Base-by-base conservation (phyloP, 2,888 invertebrate genomes). In the Desoria tigrina region DNA sequence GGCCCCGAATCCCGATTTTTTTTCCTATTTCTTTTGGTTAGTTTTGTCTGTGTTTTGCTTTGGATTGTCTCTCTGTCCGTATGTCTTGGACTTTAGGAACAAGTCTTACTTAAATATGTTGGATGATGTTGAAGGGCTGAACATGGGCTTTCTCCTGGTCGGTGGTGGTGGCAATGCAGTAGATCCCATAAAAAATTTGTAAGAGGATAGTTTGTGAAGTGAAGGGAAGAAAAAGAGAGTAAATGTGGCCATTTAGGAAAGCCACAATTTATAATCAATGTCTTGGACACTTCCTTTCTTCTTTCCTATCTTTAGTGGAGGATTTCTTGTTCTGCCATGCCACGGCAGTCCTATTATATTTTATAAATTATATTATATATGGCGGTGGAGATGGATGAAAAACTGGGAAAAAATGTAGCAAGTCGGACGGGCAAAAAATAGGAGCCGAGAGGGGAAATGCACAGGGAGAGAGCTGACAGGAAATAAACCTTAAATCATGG, bases 241-340 rank as follows among this genome's bases (percentile, higher is more conserved):
- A 73, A 74, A 73, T 74, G 73, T 69, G 70, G 68, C 71, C 74
- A 75, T 73, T 73, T 75, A 73, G 74, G 73, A 71, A 73, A 73
- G 72, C 73, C 73, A 75, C 74, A 75, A 75, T 73, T 75, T 75
- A 75, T 74, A 74, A 74, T 74, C 74, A 75, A 72, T 73, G 73
- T 72, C 74, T 60, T 67, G 72, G 71, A 70, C 72, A 74, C 69
- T 73, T 72, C 68, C 68, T 61, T 57, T 65, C 68, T 61, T 57
- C 63, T 57, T 59, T 61, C 56, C 45, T 45, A 45, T 21, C 21
- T 21, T 45, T n/a, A 6, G n/a, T n/a, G n/a, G n/a, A n/a, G 4
- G 16, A 21, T n/a, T 21, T n/a, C 45, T 21, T n/a, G 9, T 21
- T n/a, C 45, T 45, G 6, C 45, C n/a, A n/a, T n/a, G n/a, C n/a